A percentile compares a stretch with the other conserved stretches of the same genome.
phyloP scores from a whole-genome alignment of 2,113 vertebrate species.

The Entomyzon cyanotis region DNA sequence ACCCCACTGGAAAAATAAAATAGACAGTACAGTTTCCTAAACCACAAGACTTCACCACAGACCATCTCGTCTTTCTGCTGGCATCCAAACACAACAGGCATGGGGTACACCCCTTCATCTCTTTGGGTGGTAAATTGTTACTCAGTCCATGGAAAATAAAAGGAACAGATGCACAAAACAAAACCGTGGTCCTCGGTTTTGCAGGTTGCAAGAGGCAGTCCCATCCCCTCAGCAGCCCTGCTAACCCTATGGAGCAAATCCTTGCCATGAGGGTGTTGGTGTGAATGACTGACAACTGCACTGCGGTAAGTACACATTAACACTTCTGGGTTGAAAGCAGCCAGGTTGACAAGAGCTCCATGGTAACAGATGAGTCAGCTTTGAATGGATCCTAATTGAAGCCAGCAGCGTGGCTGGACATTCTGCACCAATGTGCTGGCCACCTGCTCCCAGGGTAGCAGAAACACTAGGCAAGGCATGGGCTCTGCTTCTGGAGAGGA shows the following conservation, averaged over 20 bases:
- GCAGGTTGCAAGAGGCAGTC: conserved; percentile 38
- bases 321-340: neutral
- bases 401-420: conserved; percentile 12
- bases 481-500: neutral
- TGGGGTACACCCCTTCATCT: conserved; percentile 68
- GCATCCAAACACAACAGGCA: conserved; percentile 53
- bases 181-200: neutral
- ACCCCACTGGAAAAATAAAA: conserved; percentile 60
- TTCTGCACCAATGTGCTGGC: conserved; percentile 58
- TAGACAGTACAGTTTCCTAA: conserved; percentile 64
- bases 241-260: neutral
- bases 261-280: neutral
- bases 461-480: neutral
- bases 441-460: conserved; percentile 46
- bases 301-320: conserved; percentile 25
- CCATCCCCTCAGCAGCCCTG: neutral
- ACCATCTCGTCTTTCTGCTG: conserved; percentile 49
- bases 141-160: conserved; percentile 55
- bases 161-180: conserved; percentile 61
- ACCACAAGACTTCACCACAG: conserved; percentile 66
- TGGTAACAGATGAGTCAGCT: conserved; percentile 12
- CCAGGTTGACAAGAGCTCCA: conserved; percentile 49
- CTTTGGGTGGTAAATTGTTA: conserved; percentile 72
- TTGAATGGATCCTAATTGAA: conserved; percentile 42
- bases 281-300: neutral